These are phyloP conservation scores for Erpornis zantholeuca DNA, from an alignment of 2,113 vertebrate genomes.

Conservation along the genomic window DNA sequence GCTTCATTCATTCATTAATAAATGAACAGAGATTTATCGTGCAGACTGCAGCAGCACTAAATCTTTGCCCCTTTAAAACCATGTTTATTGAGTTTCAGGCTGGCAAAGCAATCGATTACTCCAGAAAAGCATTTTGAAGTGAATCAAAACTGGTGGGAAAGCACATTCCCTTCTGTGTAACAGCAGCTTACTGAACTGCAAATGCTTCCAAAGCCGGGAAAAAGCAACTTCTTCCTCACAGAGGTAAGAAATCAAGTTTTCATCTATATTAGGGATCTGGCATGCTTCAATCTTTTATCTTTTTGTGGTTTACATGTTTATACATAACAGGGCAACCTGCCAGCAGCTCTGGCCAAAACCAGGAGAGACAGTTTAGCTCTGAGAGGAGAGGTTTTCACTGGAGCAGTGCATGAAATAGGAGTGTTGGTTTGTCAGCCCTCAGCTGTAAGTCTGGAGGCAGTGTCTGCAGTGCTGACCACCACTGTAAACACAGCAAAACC, in stretches of 20 bases:
- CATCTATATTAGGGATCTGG: not conserved
- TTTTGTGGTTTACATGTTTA: not conserved
- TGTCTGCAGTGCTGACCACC: not conserved
- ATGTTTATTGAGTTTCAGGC: not conserved
- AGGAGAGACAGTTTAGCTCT: not conserved
- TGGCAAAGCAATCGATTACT: not conserved
- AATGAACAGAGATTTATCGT: not conserved
- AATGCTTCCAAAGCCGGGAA: not conserved
- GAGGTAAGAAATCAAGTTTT: not conserved
- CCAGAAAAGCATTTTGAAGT: not conserved
- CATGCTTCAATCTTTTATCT: not conserved
- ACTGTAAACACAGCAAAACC: not conserved
- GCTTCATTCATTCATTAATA: not conserved
- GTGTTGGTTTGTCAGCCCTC: not conserved
- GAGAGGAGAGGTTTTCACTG: not conserved
- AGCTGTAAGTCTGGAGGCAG: not conserved
- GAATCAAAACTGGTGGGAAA: not conserved
- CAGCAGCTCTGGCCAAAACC: not conserved
- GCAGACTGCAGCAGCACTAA: not conserved
- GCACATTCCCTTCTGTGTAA: not conserved
- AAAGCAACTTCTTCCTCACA: not conserved
- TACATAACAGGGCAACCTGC: not conserved
- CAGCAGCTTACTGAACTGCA: not conserved
- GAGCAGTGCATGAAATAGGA: not conserved
- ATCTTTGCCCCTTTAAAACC: not conserved